These are phyloP conservation scores for Pinctada fucata DNA, from an alignment of 2,888 invertebrate genomes.

Conservation along the genomic window DNA sequence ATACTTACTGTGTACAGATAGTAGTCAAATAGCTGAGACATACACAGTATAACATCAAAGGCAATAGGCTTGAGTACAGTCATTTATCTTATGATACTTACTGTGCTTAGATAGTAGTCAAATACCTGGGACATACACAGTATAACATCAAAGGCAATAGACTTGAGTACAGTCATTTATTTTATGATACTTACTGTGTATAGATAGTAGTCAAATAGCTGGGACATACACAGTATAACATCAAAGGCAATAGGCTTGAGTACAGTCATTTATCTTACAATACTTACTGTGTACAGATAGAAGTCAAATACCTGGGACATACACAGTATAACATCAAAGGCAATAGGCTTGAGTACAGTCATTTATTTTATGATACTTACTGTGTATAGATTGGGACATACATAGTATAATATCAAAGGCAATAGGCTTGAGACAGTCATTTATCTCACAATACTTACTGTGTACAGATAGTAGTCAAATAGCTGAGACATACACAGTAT, in stretches of 20 bases:
- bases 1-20: too few species aligned
- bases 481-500: conserved; percentile 91
- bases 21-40: too few species aligned
- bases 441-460: conserved; percentile 78
- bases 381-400: conserved; percentile 93
- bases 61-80: too few species aligned
- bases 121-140: too few species aligned
- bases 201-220: too few species aligned
- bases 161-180: too few species aligned
- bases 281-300: conserved; percentile 85
- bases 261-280: conserved; percentile 72
- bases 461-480: conserved; percentile 82
- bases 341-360: conserved; percentile 87
- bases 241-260: not conserved
- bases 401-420: conserved; percentile 93
- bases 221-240: too few species aligned
- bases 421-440: conserved; percentile 86
- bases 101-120: too few species aligned
- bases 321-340: conserved; percentile 91
- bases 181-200: too few species aligned
- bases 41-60: too few species aligned
- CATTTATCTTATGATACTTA: too few species aligned
- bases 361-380: conserved; percentile 75
- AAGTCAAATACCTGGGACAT: conserved; percentile 84
- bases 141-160: too few species aligned